A percentile compares a stretch with the other conserved stretches of the same genome.
Evolutionary conservation across 1,140 invertebrate species (phyloP).

Genomic region (Heterodera carotae): DNA sequence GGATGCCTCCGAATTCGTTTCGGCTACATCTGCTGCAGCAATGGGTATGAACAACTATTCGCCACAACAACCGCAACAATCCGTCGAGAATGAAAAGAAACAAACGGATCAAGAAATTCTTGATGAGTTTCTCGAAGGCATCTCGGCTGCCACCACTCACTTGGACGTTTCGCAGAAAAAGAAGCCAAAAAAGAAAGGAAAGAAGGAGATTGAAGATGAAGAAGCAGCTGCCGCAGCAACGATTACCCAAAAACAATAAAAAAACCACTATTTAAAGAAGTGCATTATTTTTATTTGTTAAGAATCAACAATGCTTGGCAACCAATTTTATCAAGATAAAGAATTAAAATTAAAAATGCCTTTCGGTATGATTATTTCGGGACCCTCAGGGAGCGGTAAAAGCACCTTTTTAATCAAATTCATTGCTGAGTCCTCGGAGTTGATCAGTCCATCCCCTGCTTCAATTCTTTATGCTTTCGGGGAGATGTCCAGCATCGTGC

Average conservation of each 20-base stretch:
- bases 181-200: background rate
- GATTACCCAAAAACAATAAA: background rate
- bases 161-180: background rate
- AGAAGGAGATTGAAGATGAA: background rate
- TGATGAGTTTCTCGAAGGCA: background rate
- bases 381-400: slow-evolving; percentile 15
- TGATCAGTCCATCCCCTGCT: background rate
- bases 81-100: background rate
- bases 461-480: slow-evolving; percentile 7
- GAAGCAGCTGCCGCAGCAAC: background rate
- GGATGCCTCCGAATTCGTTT: too few species aligned
- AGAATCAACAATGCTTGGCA: background rate
- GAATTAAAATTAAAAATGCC: slow-evolving; percentile 24
- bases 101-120: background rate
- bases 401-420: slow-evolving; percentile 5
- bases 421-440: background rate
- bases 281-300: background rate
- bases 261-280: background rate
- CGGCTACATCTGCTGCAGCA: background rate
- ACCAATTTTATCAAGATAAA: slow-evolving; percentile 12
- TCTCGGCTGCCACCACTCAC: background rate
- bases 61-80: background rate
- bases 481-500: slow-evolving; percentile 8
- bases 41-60: background rate
- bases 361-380: slow-evolving; percentile 27